Evolutionary conservation across 2,888 invertebrate genomes (phyloP), one percentile per base, ranked within the genome.

Genomic region (Rambutsinella grinnellia): DNA sequence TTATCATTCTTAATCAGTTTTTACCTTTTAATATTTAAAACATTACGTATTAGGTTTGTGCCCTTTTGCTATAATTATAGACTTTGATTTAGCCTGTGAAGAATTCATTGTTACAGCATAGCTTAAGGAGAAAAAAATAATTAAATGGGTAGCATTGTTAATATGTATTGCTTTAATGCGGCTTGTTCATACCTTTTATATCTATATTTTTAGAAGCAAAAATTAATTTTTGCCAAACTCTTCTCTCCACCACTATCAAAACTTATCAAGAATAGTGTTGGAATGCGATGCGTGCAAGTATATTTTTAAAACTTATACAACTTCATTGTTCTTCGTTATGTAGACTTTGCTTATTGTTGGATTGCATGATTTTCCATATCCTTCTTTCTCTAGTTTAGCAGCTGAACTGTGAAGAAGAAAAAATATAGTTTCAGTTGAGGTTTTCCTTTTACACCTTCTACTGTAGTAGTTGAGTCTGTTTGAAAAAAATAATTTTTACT

Each of bases 381-480:
- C 36, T 21, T 58, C 60, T 74, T 19, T 68, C 67, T 75, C 74
- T 75, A 75, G 61, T 67, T 75, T 68, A 67, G 49, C 67, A 75
- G 74, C 74, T 75, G 53, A 75, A 75, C 74, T 75, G 74, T 75
- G 74, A 67, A 68, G 67, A 47, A n/a, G 44, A 67, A 53, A 62
- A 68, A 61, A 67, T 23, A 58, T 54, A 60, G 66, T 74, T 62
- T 66, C 24, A 56, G 62, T 75, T 68, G 61, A 65, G 66, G 57
- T 57, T 71, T 70, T 70, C 46, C 36, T 67, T 75, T 75, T 61
- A 75, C 67, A 75, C 62, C 72, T 74, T 47, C 49, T 49, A 54
- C 15, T 46, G 36, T 58, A 24, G 36, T 47, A 49, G 57, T 54
- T 53, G 27, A 13, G 49, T 13, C 49, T 17, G 19, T 36, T 49